Conservation (phyloP, 1,140 invertebrate genomes). For the Protaetia brevitarsis region DNA sequence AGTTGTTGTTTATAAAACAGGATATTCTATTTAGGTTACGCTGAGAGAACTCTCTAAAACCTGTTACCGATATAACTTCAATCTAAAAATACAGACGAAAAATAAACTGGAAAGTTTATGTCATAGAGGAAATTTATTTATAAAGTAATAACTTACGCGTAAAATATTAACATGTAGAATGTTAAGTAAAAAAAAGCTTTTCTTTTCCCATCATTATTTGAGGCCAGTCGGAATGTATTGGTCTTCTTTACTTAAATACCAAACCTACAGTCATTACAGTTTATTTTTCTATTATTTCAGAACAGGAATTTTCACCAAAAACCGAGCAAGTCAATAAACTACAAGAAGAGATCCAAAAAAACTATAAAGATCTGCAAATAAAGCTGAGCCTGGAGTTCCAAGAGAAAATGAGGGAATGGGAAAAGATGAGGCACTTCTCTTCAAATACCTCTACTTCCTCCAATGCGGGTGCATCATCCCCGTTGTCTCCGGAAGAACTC, state of each 20-base stretch:
- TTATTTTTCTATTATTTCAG: background rate
- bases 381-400: constrained; percentile 71
- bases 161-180: no score
- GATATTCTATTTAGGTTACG: no score
- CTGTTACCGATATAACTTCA: no score
- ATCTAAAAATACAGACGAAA: no score
- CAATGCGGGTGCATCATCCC: constrained; percentile 27
- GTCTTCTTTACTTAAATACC: background rate
- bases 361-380: constrained; percentile 63
- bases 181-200: no score
- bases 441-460: constrained; percentile 26
- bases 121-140: no score
- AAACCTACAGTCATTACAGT: background rate
- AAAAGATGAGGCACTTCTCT: constrained; percentile 51
- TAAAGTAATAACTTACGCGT: no score
- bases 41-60: no score
- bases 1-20: no score
- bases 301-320: constrained; percentile 13
- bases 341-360: constrained; percentile 56
- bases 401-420: constrained; percentile 70
- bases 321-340: constrained; percentile 29
- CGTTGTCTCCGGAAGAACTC: constrained; percentile 37
- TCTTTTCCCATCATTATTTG: no score
- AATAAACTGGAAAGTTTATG: no score
- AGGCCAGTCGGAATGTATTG: no score